These are phyloP conservation scores for Bradypus variegatus DNA, from an alignment of 2,797 vertebrate species.

Conservation along the genomic window DNA sequence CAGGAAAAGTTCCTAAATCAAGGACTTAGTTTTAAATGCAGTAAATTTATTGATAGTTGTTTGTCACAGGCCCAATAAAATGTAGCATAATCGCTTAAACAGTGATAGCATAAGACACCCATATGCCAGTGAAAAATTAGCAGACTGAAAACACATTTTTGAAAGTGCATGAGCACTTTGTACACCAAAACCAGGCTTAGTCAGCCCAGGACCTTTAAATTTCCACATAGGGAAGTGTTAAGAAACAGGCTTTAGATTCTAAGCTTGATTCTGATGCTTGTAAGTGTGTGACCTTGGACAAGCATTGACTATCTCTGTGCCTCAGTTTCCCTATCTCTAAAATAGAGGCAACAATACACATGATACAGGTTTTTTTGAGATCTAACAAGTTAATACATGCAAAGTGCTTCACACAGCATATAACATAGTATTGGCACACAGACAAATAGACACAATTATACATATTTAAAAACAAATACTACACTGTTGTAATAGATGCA, in stretches of 20 bases:
- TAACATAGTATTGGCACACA: neutral
- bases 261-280: neutral
- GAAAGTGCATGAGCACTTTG: neutral
- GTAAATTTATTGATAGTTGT: neutral
- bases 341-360: neutral
- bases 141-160: neutral
- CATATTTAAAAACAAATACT: neutral
- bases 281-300: neutral
- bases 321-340: neutral
- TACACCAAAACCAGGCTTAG: neutral
- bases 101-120: neutral
- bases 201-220: neutral
- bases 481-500: neutral
- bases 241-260: neutral
- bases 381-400: neutral
- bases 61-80: neutral
- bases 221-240: neutral
- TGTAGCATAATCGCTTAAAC: neutral
- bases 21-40: neutral
- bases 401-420: neutral
- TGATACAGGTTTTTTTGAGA: neutral
- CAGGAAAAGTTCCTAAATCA: neutral
- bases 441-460: neutral
- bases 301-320: neutral
- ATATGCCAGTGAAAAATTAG: neutral